phyloP scores from a whole-genome alignment of 2,113 vertebrate species.

The Myiopsitta monachus region DNA sequence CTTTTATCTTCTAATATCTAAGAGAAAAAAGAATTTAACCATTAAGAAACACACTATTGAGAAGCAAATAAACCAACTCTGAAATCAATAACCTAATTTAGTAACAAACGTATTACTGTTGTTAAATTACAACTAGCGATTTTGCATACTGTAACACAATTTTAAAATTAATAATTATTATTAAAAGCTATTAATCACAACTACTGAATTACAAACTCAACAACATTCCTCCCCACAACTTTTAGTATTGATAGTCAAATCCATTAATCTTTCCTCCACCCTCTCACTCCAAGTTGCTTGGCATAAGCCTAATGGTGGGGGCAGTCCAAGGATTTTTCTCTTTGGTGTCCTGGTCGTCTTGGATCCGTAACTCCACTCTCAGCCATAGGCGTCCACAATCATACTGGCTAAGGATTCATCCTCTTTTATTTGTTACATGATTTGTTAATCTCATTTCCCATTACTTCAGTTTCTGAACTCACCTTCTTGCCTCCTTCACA shows the following conservation, averaged over 20 bases:
- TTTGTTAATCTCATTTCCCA: background rate
- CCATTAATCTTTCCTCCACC: background rate
- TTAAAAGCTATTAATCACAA: background rate
- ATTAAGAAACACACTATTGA: background rate
- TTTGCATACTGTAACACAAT: background rate
- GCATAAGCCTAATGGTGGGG: background rate
- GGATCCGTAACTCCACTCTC: background rate
- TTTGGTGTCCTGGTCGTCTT: background rate
- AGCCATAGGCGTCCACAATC: background rate
- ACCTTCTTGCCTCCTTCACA: background rate
- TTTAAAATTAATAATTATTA: background rate
- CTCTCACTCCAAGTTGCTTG: background rate
- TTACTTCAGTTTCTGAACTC: background rate
- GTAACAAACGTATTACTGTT: background rate
- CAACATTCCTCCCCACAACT: background rate
- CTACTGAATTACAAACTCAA: background rate
- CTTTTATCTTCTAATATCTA: background rate
- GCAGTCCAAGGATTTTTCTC: background rate
- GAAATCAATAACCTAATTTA: background rate
- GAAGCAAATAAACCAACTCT: background rate
- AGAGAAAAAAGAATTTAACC: background rate
- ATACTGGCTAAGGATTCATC: background rate
- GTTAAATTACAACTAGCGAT: background rate
- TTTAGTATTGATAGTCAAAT: background rate
- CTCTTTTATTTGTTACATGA: background rate